phyloP scores from a whole-genome alignment of 2,113 vertebrate genomes.

The Natator depressus region DNA sequence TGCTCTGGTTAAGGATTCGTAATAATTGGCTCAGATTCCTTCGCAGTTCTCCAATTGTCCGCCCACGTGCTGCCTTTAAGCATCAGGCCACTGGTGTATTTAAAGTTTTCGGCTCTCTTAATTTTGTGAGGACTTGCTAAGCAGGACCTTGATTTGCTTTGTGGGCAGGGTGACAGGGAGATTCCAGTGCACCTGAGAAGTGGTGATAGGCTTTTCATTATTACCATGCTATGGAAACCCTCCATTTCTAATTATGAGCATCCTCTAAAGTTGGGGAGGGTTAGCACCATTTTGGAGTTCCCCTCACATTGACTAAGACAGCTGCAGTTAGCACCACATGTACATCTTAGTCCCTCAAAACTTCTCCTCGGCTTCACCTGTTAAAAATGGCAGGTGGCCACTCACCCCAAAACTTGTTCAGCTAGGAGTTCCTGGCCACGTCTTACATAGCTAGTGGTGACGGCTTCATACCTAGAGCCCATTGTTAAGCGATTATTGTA shows the following conservation, averaged over 20 bases:
- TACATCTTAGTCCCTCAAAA: not conserved
- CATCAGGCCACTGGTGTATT: not conserved
- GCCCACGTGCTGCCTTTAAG: conserved; percentile 28
- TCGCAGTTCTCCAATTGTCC: conserved; percentile 30
- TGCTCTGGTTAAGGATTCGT: conserved; percentile 24
- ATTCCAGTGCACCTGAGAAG: not conserved
- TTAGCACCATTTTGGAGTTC: not conserved
- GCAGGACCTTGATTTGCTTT: not conserved
- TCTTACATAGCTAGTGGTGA: not conserved
- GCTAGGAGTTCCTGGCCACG: not conserved
- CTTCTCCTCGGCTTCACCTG: not conserved
- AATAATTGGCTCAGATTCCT: conserved; percentile 3
- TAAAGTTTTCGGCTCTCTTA: not conserved
- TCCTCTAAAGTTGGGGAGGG: not conserved
- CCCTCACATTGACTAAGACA: not conserved
- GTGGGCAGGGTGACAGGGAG: not conserved
- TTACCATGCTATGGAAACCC: not conserved
- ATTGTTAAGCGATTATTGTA: not conserved
- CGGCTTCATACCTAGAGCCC: not conserved
- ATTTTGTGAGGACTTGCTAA: conserved; percentile 21
- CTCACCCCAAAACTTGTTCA: not conserved
- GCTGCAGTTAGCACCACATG: rapidly evolving
- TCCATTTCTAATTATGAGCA: not conserved
- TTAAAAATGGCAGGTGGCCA: not conserved
- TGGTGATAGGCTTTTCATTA: not conserved